Evolutionary conservation across 2,888 invertebrate genomes (phyloP).

Genomic region (Psylliodes chrysocephalus): DNA sequence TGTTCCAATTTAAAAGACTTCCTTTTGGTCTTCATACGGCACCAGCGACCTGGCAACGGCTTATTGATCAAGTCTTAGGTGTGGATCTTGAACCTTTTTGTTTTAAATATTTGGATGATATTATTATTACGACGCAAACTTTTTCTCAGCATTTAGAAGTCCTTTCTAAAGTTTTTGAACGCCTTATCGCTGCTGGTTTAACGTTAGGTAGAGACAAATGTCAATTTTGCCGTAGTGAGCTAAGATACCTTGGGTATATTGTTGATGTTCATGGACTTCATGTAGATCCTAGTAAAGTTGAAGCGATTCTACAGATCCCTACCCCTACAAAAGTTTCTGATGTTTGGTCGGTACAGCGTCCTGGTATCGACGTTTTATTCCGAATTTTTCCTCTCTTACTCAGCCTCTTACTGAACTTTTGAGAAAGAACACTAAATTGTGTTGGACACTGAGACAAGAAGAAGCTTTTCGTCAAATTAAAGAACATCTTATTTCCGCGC

Average conservation of each 20-base stretch:
- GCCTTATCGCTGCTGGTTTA: too few species aligned
- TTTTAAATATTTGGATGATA: too few species aligned
- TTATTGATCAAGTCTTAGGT: too few species aligned
- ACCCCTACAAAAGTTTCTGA: background rate
- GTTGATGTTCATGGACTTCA: background rate
- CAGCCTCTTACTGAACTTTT: background rate
- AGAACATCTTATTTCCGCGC: background rate
- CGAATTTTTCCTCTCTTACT: background rate
- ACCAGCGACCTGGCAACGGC: conserved; percentile 32
- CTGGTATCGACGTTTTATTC: background rate
- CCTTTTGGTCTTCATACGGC: conserved; percentile 47
- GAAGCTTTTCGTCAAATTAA: background rate
- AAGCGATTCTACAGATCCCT: background rate
- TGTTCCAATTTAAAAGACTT: conserved; percentile 39
- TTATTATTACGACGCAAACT: too few species aligned
- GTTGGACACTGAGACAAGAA: background rate
- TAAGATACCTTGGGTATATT: too few species aligned
- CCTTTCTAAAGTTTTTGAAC: too few species aligned
- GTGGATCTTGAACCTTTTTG: too few species aligned
- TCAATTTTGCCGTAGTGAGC: too few species aligned
- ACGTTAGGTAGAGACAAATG: too few species aligned
- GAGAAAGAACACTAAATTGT: background rate
- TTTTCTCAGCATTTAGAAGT: too few species aligned
- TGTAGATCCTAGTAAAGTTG: background rate
- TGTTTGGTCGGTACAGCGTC: background rate